phyloP scores from a whole-genome alignment of 2,113 vertebrate genomes.

The Xiphias gladius region DNA sequence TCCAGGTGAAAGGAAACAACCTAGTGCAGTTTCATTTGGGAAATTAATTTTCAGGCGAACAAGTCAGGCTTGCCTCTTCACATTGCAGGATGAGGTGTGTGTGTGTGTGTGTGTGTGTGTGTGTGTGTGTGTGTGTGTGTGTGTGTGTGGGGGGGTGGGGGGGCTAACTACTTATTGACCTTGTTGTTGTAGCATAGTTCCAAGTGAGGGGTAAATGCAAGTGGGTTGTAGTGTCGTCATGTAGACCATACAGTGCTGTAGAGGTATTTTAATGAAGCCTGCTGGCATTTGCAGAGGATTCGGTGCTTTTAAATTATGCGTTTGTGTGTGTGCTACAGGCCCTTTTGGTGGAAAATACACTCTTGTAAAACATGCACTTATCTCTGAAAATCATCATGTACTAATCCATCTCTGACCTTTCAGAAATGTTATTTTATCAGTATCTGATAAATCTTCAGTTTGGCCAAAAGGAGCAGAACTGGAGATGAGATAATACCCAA shows the following conservation, averaged over 20 bases:
- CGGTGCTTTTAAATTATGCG: background rate
- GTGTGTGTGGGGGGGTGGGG: no score
- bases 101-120: no score
- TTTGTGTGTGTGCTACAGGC: background rate
- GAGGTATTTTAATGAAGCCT: constrained; percentile 28
- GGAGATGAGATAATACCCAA: constrained; percentile 20
- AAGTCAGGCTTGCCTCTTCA: constrained; percentile 30
- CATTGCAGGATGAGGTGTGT: background rate
- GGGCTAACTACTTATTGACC: constrained; percentile 45
- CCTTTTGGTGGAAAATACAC: background rate
- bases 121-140: no score
- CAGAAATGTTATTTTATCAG: constrained; percentile 13
- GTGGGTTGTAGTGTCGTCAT: constrained; percentile 4
- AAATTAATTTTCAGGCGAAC: constrained; percentile 50
- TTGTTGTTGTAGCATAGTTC: constrained; percentile 33
- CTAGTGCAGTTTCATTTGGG: constrained; percentile 30
- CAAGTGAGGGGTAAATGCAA: constrained; percentile 31
- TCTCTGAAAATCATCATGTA: constrained; percentile 41
- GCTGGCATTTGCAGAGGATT: constrained; percentile 27
- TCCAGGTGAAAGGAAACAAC: constrained; percentile 50
- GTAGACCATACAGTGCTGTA: background rate
- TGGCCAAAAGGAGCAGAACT: constrained; percentile 26
- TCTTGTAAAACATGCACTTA: constrained; percentile 48
- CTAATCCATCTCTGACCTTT: constrained; percentile 56
- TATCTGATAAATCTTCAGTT: constrained; percentile 14